Base-by-base conservation (phyloP, 1,140 invertebrate genomes). In the Sycobia sp. region DNA sequence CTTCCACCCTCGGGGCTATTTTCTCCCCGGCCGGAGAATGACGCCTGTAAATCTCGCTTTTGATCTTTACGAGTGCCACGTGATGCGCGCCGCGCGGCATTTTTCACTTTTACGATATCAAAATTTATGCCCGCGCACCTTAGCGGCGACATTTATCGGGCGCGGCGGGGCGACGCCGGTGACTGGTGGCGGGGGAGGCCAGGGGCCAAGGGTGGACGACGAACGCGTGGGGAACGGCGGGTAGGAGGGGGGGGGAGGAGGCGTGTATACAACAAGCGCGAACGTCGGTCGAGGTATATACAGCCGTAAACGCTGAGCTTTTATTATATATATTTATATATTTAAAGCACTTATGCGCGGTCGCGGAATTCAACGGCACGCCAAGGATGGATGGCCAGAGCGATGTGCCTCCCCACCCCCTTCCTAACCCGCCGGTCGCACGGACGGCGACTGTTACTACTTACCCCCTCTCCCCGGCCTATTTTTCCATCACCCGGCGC, bases 41-140 rank as follows among this genome's bases (percentile, higher is more conserved):
- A 62, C 63, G 18, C 47, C 44, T 36, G 39, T 63, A 63, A 63
- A 63, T 63, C 53, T 50, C n/a, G n/a, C 46, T 63, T 56, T 57
- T 51, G 61, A 57, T 51, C 46, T 57, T 63, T 57, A 57, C 54
- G 61, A 54, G 57, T 32, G 25, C 23, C 47, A 34, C 58, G 36
- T 61, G 58, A 51, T 36, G 39, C 25, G 47, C 36, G n/a, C 5
- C 46, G 23, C 36, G n/a, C 10, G 29, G 50, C 61, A 46, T 57
- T 63, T 63, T 63, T 63, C 61, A 63, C 61, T 63, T 63, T 63
- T 63, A 63, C 61, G 61, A 63, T 63, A 63, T 63, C 61, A 36
- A 63, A 63, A 63, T 63, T 63, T 63, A 63, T 63, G 54, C 61
- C 54, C 32, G 29, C 32, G 60, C 53, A 41, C 53, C 51, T 56